Percentiles rank a stretch among this genome's conserved stretches.
phyloP scores from a whole-genome alignment of 2,797 vertebrate species.

The Notolepis coatsorum region DNA sequence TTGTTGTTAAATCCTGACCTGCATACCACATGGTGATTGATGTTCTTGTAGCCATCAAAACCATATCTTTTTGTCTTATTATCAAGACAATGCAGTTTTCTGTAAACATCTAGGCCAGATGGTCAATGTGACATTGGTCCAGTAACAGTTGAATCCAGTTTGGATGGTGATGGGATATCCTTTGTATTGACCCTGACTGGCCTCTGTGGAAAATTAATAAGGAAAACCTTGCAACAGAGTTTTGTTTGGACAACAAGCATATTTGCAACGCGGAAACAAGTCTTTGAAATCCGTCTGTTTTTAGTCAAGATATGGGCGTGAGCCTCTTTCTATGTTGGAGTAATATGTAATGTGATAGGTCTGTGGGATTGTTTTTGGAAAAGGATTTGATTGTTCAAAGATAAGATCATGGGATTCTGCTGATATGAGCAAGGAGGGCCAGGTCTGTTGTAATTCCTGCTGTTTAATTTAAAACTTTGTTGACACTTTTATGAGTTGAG shows the following conservation, averaged over 20 bases:
- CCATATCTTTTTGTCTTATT: conserved; percentile 40
- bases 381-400: conserved; percentile 18
- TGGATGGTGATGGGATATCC: conserved; percentile 55
- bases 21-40: conserved; percentile 15
- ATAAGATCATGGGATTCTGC: conserved; percentile 2
- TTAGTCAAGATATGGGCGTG: conserved; percentile 62
- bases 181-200: conserved; percentile 54
- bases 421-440: conserved; percentile 4
- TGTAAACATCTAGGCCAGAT: conserved; percentile 77
- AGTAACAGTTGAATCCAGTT: conserved; percentile 50
- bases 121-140: conserved; percentile 60
- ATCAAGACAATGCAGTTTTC: conserved; percentile 20
- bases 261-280: conserved; percentile 39
- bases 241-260: conserved; percentile 40
- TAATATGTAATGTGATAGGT: conserved; percentile 54
- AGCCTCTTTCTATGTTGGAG: conserved; percentile 30
- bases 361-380: conserved; percentile 28
- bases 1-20: conserved; percentile 31
- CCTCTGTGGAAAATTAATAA: conserved; percentile 62
- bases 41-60: conserved; percentile 51
- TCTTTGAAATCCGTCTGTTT: conserved; percentile 58
- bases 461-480: conserved; percentile 3
- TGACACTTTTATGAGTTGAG: not conserved
- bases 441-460: conserved; percentile 12
- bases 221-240: conserved; percentile 23